These are phyloP conservation scores for Trigoniulus corallinus DNA, from an alignment of 1,140 invertebrate species.

Conservation along the genomic window DNA sequence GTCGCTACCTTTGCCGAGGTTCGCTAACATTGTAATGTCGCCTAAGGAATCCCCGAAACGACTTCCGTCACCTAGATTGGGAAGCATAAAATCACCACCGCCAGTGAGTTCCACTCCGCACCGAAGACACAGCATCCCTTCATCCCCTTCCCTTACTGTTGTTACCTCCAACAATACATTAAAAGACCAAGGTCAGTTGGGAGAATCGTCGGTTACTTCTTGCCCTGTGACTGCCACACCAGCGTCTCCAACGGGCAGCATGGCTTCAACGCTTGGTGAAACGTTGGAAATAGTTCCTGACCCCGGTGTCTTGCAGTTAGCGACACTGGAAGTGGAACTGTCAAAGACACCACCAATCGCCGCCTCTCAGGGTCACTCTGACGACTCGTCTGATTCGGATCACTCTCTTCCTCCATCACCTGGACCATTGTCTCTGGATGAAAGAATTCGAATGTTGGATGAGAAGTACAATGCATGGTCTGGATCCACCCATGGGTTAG, in stretches of 20 bases:
- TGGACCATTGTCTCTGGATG: slow-evolving; percentile 43
- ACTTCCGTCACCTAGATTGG: slow-evolving; percentile 5
- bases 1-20: slow-evolving; percentile 63
- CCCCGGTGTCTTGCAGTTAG: slow-evolving; percentile 1
- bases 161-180: not conserved
- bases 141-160: not conserved
- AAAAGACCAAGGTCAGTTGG: not conserved
- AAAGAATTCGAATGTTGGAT: slow-evolving; percentile 70
- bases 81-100: not conserved
- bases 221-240: not conserved
- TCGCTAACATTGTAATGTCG: slow-evolving; percentile 39
- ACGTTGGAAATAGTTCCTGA: slow-evolving; percentile 1
- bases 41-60: slow-evolving; percentile 17
- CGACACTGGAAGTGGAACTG: not conserved
- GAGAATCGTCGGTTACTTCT: not conserved
- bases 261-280: not conserved
- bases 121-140: not conserved
- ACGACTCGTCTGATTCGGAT: not conserved
- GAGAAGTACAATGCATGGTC: slow-evolving; percentile 86
- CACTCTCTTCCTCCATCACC: slow-evolving; percentile 17
- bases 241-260: not conserved
- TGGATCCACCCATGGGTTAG: slow-evolving; percentile 15
- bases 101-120: too few relatives aligned
- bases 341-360: not conserved
- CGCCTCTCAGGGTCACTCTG: not conserved